phyloP scores from a whole-genome alignment of 1,140 invertebrate species.

The Formica selysi region DNA sequence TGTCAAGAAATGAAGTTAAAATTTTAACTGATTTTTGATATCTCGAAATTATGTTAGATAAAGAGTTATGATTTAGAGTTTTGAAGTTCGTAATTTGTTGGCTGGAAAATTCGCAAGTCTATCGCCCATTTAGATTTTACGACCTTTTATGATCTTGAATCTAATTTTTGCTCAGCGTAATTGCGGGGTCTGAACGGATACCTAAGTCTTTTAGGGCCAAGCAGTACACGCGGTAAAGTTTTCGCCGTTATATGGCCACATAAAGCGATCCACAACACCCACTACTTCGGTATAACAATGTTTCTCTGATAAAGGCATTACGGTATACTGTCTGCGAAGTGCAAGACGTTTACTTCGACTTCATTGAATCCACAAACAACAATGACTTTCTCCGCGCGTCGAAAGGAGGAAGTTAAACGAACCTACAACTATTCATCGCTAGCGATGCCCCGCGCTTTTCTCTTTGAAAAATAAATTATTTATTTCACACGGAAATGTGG shows the following conservation, averaged over 20 bases:
- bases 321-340: slow-evolving; percentile 51
- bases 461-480: slow-evolving; percentile 71
- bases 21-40: neutral
- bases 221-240: slow-evolving; percentile 35
- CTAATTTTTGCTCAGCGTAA: slow-evolving; percentile 35
- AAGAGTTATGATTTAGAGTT: neutral
- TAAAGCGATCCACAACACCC: slow-evolving; percentile 72
- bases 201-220: neutral
- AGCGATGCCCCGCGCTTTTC: slow-evolving; percentile 63
- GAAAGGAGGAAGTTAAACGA: slow-evolving; percentile 74
- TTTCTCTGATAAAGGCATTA: slow-evolving; percentile 67
- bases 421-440: slow-evolving; percentile 66
- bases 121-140: slow-evolving; percentile 17
- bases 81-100: neutral
- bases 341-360: slow-evolving; percentile 67
- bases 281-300: slow-evolving; percentile 67
- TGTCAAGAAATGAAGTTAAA: neutral
- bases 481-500: slow-evolving; percentile 66
- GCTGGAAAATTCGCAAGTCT: slow-evolving; percentile 13
- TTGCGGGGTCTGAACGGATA: slow-evolving; percentile 19
- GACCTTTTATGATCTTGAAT: neutral
- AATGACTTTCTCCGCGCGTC: slow-evolving; percentile 76
- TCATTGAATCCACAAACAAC: slow-evolving; percentile 75
- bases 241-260: slow-evolving; percentile 42
- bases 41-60: neutral